These are phyloP conservation scores for Synanthedon tipuliformis DNA, from an alignment of 2,888 invertebrate genomes.

Conservation along the genomic window DNA sequence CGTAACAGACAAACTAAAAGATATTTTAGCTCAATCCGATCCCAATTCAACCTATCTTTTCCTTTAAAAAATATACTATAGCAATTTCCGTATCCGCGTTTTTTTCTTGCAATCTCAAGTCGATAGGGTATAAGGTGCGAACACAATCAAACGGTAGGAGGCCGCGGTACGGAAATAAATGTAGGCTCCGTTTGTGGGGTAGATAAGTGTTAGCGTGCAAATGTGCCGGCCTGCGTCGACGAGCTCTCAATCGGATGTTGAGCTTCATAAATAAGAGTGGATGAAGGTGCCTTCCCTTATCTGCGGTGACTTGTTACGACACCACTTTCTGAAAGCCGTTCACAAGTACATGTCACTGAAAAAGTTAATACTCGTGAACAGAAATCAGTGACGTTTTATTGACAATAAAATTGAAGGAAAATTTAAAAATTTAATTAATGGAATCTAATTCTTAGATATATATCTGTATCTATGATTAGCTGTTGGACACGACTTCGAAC, in stretches of 20 bases:
- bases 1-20: too few relatives aligned
- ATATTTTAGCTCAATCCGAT: too few relatives aligned
- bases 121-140: neutral
- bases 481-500: too few relatives aligned
- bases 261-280: slow-evolving; percentile 64
- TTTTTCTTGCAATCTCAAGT: neutral
- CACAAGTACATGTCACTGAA: slow-evolving; percentile 11
- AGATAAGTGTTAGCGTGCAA: slow-evolving; percentile 54
- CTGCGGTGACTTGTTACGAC: slow-evolving; percentile 32
- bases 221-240: slow-evolving; percentile 41
- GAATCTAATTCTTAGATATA: too few relatives aligned
- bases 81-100: neutral
- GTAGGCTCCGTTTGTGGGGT: slow-evolving; percentile 47
- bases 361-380: neutral
- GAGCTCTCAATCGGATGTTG: slow-evolving; percentile 61
- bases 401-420: too few relatives aligned
- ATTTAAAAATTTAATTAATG: too few relatives aligned
- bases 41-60: too few relatives aligned
- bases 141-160: slow-evolving; percentile 43
- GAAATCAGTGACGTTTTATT: too few relatives aligned
- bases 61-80: too few relatives aligned
- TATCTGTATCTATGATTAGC: too few relatives aligned
- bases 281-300: slow-evolving; percentile 49
- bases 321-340: slow-evolving; percentile 38
- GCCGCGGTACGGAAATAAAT: slow-evolving; percentile 56